These are phyloP conservation scores for Palloptera scutellata DNA, from an alignment of 2,888 invertebrate species.

Conservation along the genomic window DNA sequence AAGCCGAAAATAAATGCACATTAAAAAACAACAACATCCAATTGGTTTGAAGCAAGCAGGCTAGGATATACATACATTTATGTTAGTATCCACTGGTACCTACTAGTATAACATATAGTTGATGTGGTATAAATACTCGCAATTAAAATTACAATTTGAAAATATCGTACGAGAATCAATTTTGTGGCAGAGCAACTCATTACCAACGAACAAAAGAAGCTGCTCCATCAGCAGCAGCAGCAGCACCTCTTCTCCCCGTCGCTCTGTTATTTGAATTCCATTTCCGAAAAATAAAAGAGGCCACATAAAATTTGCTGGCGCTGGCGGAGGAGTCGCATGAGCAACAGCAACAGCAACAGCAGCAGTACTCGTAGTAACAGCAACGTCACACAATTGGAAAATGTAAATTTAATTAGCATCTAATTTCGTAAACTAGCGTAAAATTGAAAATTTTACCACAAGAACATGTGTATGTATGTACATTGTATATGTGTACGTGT, in stretches of 20 bases:
- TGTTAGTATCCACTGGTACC: no score
- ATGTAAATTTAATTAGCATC: constrained; percentile 49
- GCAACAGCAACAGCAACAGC: constrained; percentile 4
- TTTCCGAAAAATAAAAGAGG: not conserved
- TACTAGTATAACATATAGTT: no score
- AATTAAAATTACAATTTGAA: no score
- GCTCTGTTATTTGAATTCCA: not conserved
- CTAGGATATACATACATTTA: no score
- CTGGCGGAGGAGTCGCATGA: no score
- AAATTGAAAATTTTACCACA: constrained; percentile 47
- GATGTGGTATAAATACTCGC: no score
- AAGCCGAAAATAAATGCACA: no score
- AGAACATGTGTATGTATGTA: constrained; percentile 31
- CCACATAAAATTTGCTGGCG: not conserved
- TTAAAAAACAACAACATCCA: no score
- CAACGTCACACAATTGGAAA: constrained; percentile 40
- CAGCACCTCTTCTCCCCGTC: not conserved
- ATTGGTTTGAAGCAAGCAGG: no score
- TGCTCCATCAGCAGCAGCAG: no score
- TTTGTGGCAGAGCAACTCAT: constrained; percentile 35
- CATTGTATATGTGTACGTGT: not conserved
- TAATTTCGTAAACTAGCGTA: constrained; percentile 46
- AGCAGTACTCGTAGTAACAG: constrained; percentile 5
- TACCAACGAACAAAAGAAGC: constrained; percentile 8
- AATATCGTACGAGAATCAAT: constrained; percentile 29